Percentiles rank a stretch among this genome's conserved stretches.
Evolutionary conservation across 1,140 invertebrate genomes (phyloP).

Genomic region (Arion vulgaris): DNA sequence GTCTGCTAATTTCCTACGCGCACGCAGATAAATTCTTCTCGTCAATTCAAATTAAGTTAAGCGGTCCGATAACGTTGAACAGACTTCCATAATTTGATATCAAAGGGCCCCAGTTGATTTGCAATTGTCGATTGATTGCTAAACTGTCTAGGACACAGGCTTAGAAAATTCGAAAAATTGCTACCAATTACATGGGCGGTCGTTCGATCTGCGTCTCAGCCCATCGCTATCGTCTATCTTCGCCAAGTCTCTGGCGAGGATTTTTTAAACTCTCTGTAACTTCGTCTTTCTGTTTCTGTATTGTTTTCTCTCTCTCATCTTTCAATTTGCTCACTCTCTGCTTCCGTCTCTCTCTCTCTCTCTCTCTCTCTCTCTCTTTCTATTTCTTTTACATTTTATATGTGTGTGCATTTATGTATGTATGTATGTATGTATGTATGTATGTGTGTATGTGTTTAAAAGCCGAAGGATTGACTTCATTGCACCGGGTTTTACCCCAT

Average conservation of each 20-base stretch:
- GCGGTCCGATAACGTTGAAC: constrained; percentile 31
- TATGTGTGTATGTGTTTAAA: not conserved
- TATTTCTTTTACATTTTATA: too few species aligned
- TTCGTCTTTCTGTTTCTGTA: not conserved
- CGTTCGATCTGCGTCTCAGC: not conserved
- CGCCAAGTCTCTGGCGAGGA: not conserved
- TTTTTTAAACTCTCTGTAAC: not conserved
- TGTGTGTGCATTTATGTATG: too few species aligned
- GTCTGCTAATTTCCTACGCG: constrained; percentile 32
- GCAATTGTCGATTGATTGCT: constrained; percentile 34
- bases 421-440: not conserved
- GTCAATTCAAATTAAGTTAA: constrained; percentile 38
- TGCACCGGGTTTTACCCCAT: too few species aligned
- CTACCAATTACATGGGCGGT: constrained; percentile 4
- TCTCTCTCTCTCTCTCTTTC: too few species aligned
- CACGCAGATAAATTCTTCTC: constrained; percentile 30
- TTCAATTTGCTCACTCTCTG: not conserved
- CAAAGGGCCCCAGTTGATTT: constrained; percentile 28
- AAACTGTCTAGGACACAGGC: not conserved
- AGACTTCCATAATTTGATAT: constrained; percentile 38
- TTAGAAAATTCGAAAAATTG: constrained; percentile 10
- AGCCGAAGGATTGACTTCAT: too few species aligned
- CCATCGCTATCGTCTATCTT: not conserved
- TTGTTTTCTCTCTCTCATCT: not conserved
- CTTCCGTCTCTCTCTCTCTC: too few species aligned